These are phyloP conservation scores for Dendrolimus houi DNA, from an alignment of 2,888 invertebrate species.

Conservation along the genomic window DNA sequence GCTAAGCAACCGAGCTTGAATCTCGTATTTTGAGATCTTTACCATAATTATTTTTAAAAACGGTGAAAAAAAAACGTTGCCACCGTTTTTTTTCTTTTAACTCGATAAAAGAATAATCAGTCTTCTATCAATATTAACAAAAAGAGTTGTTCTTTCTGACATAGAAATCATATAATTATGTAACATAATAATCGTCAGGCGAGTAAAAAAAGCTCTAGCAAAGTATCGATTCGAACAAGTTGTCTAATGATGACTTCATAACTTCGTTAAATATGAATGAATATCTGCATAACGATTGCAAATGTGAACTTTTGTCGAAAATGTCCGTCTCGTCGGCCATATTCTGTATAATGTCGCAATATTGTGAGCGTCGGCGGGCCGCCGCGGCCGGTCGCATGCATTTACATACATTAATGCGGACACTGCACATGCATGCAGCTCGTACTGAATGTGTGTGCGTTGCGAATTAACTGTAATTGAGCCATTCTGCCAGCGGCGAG, in stretches of 20 bases:
- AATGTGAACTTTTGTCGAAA: constrained; percentile 68
- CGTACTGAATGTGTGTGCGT: constrained; percentile 67
- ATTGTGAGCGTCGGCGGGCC: constrained; percentile 63
- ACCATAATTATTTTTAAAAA: no score
- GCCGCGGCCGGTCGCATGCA: constrained; percentile 69
- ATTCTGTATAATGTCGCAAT: constrained; percentile 73
- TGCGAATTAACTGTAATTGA: constrained; percentile 76
- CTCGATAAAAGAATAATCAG: no score
- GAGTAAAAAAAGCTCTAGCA: no score
- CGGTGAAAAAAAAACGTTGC: no score
- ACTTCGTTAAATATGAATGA: constrained; percentile 44
- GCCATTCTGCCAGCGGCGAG: constrained; percentile 66
- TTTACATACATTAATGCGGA: constrained; percentile 74
- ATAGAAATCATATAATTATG: no score
- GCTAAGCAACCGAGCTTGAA: no score
- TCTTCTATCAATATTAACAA: no score
- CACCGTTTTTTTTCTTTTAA: no score
- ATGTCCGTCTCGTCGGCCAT: constrained; percentile 67
- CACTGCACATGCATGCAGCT: constrained; percentile 65
- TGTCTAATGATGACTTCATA: constrained; percentile 29
- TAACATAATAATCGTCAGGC: constrained; percentile 4
- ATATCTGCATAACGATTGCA: constrained; percentile 53
- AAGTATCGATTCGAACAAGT: background rate
- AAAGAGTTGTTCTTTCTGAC: no score
- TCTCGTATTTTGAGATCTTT: no score